Evolutionary conservation across 1,140 invertebrate genomes (phyloP).

Genomic region (Riptortus pedestris): DNA sequence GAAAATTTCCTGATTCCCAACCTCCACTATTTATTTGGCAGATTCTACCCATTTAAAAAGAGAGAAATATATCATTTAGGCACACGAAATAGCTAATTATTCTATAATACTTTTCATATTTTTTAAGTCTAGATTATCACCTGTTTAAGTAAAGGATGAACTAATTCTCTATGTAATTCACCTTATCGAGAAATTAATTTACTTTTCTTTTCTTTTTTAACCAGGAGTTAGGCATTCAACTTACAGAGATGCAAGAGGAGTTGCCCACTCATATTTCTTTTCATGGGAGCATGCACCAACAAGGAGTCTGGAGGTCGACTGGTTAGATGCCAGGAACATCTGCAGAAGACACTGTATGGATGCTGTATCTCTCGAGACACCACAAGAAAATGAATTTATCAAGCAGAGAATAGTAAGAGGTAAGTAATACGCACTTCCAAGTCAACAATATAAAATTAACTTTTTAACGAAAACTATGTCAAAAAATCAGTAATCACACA

Average conservation of each 20-base stretch:
- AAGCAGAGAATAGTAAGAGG: constrained; percentile 68
- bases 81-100: no score
- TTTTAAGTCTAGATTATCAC: no score
- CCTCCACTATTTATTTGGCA: no score
- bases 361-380: constrained; percentile 78
- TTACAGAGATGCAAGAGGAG: constrained; percentile 73
- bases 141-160: no score
- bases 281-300: constrained; percentile 83
- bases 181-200: neutral
- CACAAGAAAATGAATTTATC: constrained; percentile 81
- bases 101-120: no score
- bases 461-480: no score
- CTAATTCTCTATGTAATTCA: no score
- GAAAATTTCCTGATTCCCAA: no score
- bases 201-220: neutral
- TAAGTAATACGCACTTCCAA: constrained; percentile 34
- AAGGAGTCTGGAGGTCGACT: constrained; percentile 74
- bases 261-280: constrained; percentile 85
- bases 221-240: constrained; percentile 74
- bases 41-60: no score
- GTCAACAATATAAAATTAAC: neutral
- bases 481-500: no score
- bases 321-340: constrained; percentile 82
- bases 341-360: constrained; percentile 88
- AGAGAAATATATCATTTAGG: no score